Percentiles rank a stretch among this genome's conserved stretches.
Evolutionary conservation across 2,888 invertebrate genomes (phyloP).

Genomic region (Autographa pulchrina): DNA sequence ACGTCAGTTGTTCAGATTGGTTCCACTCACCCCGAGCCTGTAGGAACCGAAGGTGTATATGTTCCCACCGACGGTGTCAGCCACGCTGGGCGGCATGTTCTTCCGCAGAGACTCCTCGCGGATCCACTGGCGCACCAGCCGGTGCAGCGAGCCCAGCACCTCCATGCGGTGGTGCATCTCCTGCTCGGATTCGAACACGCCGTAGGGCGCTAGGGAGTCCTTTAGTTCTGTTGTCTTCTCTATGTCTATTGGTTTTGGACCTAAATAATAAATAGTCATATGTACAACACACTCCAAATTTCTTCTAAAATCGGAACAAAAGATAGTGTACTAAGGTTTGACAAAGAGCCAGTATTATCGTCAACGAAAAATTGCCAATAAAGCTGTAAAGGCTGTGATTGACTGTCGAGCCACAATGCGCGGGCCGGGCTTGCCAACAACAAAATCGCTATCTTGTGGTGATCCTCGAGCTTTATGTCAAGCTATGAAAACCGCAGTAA

Average conservation of each 20-base stretch:
- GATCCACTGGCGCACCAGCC: slow-evolving; percentile 98
- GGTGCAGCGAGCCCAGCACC: slow-evolving; percentile 95
- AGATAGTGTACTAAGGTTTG: no score
- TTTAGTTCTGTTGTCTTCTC: slow-evolving; percentile 94
- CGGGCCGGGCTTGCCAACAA: no score
- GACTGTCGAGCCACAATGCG: no score
- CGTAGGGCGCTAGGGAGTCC: slow-evolving; percentile 94
- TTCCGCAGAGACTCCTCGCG: slow-evolving; percentile 95
- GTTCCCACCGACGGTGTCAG: slow-evolving; percentile 98
- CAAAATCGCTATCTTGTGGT: no score
- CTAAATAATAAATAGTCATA: slow-evolving; percentile 67
- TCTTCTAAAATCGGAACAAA: no score
- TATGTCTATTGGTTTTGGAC: slow-evolving; percentile 94
- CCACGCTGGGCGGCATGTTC: slow-evolving; percentile 97
- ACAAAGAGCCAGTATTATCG: no score
- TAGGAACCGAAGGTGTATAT: slow-evolving; percentile 99
- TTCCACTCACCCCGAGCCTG: slow-evolving; percentile 93
- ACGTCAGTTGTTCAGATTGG: no score
- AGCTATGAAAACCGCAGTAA: no score
- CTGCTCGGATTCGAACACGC: slow-evolving; percentile 96
- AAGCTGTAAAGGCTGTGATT: no score
- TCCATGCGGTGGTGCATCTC: slow-evolving; percentile 97
- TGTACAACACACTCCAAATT: neutral
- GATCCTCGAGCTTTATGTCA: no score
- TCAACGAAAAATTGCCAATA: no score